Evolutionary conservation across 2,888 invertebrate species (phyloP), one percentile per base, ranked within the genome.

Genomic region (Apodemia hepburni): DNA sequence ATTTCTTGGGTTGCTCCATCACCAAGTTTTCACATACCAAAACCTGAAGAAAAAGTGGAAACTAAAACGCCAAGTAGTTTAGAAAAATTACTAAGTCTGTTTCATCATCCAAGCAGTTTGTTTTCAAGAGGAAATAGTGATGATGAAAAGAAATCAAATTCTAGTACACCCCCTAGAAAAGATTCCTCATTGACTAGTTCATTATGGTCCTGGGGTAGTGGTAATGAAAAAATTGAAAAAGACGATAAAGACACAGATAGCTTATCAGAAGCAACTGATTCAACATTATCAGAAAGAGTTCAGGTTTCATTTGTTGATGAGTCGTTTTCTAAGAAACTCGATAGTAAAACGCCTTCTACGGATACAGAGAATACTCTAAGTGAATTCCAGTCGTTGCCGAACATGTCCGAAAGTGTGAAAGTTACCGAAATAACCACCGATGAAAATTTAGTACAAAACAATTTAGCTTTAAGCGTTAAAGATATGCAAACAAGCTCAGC

Each of bases 31-130:
- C 82, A 86, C 57, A 77, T 88, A 68, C 83, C 86, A 0, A 80
- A 79, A 65, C 79, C 79, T 2, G 87, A 90, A 2, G 89, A 90
- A 2, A 84, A 82, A 61, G 63, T 71, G 0, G 89, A 89, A 15
- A 70, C 77, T 0, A 92, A 92, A 66, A 63, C 84, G 17, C 93
- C 93, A 0, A 92, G 94, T 8, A 93, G 94, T 73, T 83, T 95
- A 61, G 95, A 95, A 67, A 94, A 94, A 73, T 78, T 95, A 3
- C 74, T 95, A 0, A 94, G 94, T 33, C 72, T 95, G 2, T 95
- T 95, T 75, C 94, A 94, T 68, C 93, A 94, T 75, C 94, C 95
- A 0, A 89, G 91, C 60, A 92, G 92, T 70, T 79, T 94, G 61
- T 94, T 95, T 73, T 92, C 93, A 11, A 92, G 93, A 65, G 69